Evolutionary conservation across 2,113 vertebrate species (phyloP), one percentile per base, ranked within the genome.

Genomic region (Pangasianodon gigas): DNA sequence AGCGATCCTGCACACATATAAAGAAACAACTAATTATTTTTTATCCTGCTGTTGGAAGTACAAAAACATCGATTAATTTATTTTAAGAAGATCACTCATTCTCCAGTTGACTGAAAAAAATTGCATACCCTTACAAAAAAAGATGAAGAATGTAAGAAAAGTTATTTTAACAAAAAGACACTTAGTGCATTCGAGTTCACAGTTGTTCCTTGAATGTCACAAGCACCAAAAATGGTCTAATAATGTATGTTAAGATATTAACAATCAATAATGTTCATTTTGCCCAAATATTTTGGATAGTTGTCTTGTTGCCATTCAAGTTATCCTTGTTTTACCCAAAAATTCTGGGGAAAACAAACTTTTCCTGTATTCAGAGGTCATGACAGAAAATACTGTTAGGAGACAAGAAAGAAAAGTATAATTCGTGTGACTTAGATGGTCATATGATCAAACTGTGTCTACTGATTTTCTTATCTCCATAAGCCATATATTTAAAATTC

Each of bases 1-100:
- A 99, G 16, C 98, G 97, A 94, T 99, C 98, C 98, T 99, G 93
- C 26, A 83, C 92, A 92, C 41, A 86, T 0, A 3, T 92, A 85
- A 24, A 60, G 29, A 86, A 4, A 75, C 10, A 41, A 79, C 10
- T 41, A 13, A 51, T 29, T 65, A n/a, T 11, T 56, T 51, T 75
- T 58, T 3, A n/a, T 2, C 41, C 14, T 65, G 46, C 52, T 75
- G 2, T 37, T 65, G 26, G 29, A 44, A 58, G 24, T 62, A 62
- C 56, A 65, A 56, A 60, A 56, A 24, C 24, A 62, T n/a, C 0
- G 51, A 6, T 8, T 60, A 26, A 52, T 0, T 41, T 65, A 0
- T 84, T 65, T 77, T 32, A 71, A 21, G 71, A 19, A 10, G 51
- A 32, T 60, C 32, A 84, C 9, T 26, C 44, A 84, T 84, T 54